Base-by-base conservation (phyloP, 2,888 invertebrate genomes). In the Achlya flavicornis region DNA sequence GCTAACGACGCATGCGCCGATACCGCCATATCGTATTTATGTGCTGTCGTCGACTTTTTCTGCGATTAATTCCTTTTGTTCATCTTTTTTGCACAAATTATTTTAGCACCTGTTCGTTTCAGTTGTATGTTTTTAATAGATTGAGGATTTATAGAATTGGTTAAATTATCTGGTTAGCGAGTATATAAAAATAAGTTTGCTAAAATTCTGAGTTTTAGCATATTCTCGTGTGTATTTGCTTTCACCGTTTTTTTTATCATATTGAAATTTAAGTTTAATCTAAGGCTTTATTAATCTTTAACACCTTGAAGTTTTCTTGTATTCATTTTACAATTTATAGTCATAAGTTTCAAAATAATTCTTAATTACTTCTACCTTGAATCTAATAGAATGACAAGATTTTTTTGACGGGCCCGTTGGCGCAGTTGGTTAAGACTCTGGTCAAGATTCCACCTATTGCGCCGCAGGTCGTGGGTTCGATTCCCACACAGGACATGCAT, bases 11-110 rank as follows among this genome's bases (percentile, higher is more conserved):
- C 79, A 78, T 71, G 74, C 76, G 78, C 80, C 81, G 79, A 79
- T 79, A 78, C 61, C 65, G 71, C 64, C 75, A 66, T 67, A 65
- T 64, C 67, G 72, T 78, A 79, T 87, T 87, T 85, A 87, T 87
- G 82, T 78, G 72, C 81, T 83, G 86, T 87, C 86, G 79, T 64
- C 76, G 79, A 78, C 82, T 82, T 85, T 87, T 87, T 86, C 87
- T 86, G 86, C 84, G 82, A 83, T 83, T 84, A 82, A 85, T 86
- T 75, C 77, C 35, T 33, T 38, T 62, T 65, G 58, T 62, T 62
- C 8, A n/a, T 10, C 46, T 38, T n/a, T 62, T 35, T 58, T 58
- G 5, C n/a, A 32, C 61, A 16, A 57, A 60, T 64, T 61, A 57
- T 64, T 63, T 64, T 63, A 61, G 35, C 63, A 63, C 63, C 63